phyloP scores from a whole-genome alignment of 2,113 vertebrate genomes.

The Hassar affinis region DNA sequence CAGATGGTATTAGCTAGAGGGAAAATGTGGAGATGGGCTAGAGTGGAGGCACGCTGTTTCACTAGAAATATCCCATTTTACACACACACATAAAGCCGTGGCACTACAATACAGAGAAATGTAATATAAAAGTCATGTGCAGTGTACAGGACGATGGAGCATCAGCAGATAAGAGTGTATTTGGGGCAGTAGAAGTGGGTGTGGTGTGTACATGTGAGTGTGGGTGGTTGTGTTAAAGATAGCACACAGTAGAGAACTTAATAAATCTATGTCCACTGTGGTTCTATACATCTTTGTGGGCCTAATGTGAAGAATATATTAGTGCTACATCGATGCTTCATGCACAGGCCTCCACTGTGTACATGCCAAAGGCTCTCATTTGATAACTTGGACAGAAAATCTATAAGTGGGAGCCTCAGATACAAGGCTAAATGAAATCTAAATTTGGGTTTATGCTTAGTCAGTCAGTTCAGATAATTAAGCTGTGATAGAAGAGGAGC shows the following conservation, averaged over 20 bases:
- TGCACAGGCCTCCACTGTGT: conserved; percentile 55
- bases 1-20: conserved; percentile 72
- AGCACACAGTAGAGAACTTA: conserved; percentile 46
- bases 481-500: conserved; percentile 64
- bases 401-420: conserved; percentile 57
- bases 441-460: conserved; percentile 68
- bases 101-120: background rate
- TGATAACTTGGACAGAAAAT: conserved; percentile 60
- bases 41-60: conserved; percentile 57
- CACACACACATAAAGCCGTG: conserved; percentile 38
- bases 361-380: conserved; percentile 41
- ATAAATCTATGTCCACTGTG: conserved; percentile 62
- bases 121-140: conserved; percentile 12
- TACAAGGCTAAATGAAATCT: conserved; percentile 62
- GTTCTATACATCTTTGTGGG: conserved; percentile 57
- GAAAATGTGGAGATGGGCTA: conserved; percentile 58
- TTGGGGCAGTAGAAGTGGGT: background rate
- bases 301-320: conserved; percentile 45
- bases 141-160: conserved; percentile 13
- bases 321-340: conserved; percentile 56
- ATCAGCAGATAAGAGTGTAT: conserved; percentile 36
- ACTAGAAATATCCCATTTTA: conserved; percentile 41
- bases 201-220: conserved; percentile 39
- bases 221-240: conserved; percentile 44
- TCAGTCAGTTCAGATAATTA: conserved; percentile 70